Evolutionary conservation across 2,797 vertebrate species (phyloP).

Genomic region (Sebastes elongatus): DNA sequence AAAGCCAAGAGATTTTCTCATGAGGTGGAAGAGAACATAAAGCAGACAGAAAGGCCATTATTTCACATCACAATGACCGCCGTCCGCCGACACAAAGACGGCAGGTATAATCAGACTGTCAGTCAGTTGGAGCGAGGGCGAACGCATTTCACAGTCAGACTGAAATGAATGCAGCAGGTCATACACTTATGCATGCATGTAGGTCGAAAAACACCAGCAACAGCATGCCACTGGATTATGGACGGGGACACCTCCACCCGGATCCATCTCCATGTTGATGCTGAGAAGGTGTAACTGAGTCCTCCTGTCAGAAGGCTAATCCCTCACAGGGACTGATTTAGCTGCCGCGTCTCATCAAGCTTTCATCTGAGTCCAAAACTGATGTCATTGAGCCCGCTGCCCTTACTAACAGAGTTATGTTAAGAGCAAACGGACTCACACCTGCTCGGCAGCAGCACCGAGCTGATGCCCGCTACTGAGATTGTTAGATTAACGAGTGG

Average conservation of each 20-base stretch:
- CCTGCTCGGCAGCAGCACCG: conserved; percentile 36
- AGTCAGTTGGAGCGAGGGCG: conserved; percentile 31
- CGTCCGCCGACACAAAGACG: conserved; percentile 57
- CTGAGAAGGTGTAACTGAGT: conserved; percentile 63
- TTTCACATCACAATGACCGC: conserved; percentile 45
- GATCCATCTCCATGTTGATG: conserved; percentile 41
- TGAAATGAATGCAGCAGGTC: conserved; percentile 31
- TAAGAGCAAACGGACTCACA: conserved; percentile 57
- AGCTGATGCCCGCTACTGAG: not conserved
- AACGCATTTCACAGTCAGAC: conserved; percentile 33
- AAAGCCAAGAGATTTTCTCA: conserved; percentile 10
- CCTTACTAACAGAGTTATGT: conserved; percentile 50
- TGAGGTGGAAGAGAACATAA: not conserved
- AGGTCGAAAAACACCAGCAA: conserved; percentile 45
- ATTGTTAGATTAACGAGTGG: conserved; percentile 11
- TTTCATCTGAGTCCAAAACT: conserved; percentile 67
- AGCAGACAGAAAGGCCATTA: conserved; percentile 16
- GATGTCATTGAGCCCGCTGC: conserved; percentile 42
- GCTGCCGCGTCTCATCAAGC: conserved; percentile 42
- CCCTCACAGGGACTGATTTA: conserved; percentile 66
- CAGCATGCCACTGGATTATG: conserved; percentile 33
- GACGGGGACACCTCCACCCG: conserved; percentile 24
- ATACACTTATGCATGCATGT: conserved; percentile 26
- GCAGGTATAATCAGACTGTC: conserved; percentile 55
- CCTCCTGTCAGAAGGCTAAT: conserved; percentile 66